Base-by-base conservation (phyloP, 2,113 vertebrate species). In the Orientallactaga bullata region DNA sequence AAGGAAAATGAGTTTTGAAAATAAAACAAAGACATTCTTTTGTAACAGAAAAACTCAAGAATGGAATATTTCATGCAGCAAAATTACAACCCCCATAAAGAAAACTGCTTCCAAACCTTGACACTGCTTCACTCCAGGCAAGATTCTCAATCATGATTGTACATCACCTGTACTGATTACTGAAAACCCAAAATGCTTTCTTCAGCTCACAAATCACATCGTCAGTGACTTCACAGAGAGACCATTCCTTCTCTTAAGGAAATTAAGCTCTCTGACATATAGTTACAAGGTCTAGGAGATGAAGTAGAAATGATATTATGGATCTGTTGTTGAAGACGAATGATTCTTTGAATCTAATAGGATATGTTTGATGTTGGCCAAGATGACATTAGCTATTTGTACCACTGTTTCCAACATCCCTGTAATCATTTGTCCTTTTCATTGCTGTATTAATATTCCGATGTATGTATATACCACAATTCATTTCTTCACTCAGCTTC, bases 11-110 rank as follows among this genome's bases (percentile, higher is more conserved):
- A 72, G 68, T 60, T 82, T 73, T 2, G 35, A 63, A 93, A 28
- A 90, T 37, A 63, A 88, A 94, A 81, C 30, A 35, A 76, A 76
- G 35, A 42, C 16, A 32, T 65, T 35, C 68, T 89, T 76, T 63
- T 68, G 74, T 9, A 72, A 11, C 1, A 32, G 39, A 20, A 87
- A 82, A 90, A 90, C 51, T 83, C 16, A 35, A 39, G 10, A 61
- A 91, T 28, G 32, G 91, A 82, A 35, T 7, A 76, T 11, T 85
- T 90, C n/a, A 60, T 15, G 10, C 6, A 74, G 9, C 39, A 63
- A 77, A 93, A 82, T 65, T 17, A 24, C 15, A 35, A 69, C 18
- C 58, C 30, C 66, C 35, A 21, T 23, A n/a, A 85, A 85, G 66
- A 37, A 32, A 0, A 23, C 12, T 3, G 24, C 39, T 73, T 15